phyloP scores from a whole-genome alignment of 2,113 vertebrate species.

The Vulpes ferrilata region DNA sequence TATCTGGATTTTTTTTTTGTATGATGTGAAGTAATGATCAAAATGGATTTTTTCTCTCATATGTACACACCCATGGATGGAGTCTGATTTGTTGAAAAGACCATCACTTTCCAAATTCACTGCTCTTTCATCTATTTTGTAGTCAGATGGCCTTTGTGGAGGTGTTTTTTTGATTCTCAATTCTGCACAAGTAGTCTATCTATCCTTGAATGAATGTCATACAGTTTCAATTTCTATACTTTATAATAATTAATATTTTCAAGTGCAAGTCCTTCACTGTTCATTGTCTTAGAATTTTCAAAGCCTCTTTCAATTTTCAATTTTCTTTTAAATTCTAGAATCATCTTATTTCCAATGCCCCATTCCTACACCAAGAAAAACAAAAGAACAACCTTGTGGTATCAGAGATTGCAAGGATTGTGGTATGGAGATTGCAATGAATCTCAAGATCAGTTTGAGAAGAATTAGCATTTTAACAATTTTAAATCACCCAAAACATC shows the following conservation, averaged over 20 bases:
- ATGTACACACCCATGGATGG: neutral
- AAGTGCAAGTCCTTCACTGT: neutral
- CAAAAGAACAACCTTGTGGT: neutral
- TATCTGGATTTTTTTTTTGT: neutral
- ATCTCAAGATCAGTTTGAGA: neutral
- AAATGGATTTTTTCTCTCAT: neutral
- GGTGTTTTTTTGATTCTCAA: neutral
- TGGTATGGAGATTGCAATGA: neutral
- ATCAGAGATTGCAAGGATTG: neutral
- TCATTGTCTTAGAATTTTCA: neutral
- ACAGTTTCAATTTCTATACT: neutral
- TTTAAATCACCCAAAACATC: neutral
- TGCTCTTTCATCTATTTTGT: neutral
- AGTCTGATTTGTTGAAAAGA: neutral
- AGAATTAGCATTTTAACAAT: neutral
- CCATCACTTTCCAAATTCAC: neutral
- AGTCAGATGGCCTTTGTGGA: neutral
- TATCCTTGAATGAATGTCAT: neutral
- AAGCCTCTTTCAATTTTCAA: neutral
- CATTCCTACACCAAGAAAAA: neutral
- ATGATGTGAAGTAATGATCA: neutral
- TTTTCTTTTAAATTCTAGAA: conserved; percentile 21
- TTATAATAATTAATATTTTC: neutral
- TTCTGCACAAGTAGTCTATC: neutral
- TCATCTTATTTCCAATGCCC: neutral